Conservation (phyloP, 2,888 invertebrate species). For the Empis stercorea region DNA sequence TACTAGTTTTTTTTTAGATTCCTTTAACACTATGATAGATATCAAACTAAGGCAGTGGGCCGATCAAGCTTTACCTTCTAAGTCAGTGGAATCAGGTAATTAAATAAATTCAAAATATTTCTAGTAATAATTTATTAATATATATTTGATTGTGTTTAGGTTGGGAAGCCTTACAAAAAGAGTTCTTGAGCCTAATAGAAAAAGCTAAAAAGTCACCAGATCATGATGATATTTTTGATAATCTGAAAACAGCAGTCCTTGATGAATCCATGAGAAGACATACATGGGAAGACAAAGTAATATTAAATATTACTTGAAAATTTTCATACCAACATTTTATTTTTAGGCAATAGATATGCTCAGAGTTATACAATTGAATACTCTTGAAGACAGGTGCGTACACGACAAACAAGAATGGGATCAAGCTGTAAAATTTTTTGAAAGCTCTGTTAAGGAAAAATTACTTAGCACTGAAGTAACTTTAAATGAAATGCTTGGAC, state of each 20-base stretch:
- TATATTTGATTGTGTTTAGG: slow-evolving; percentile 14
- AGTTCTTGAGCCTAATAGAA: slow-evolving; percentile 56
- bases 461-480: slow-evolving; percentile 53
- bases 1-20: slow-evolving; percentile 40
- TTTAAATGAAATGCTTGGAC: slow-evolving; percentile 70
- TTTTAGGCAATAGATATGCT: slow-evolving; percentile 59
- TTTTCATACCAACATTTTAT: slow-evolving; percentile 17
- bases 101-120: not conserved
- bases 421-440: slow-evolving; percentile 78
- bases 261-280: slow-evolving; percentile 77
- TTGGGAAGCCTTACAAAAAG: slow-evolving; percentile 69
- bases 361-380: slow-evolving; percentile 88
- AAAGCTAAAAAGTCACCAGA: slow-evolving; percentile 53
- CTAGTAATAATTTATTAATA: not conserved
- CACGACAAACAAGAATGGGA: slow-evolving; percentile 88
- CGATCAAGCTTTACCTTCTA: slow-evolving; percentile 73
- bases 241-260: slow-evolving; percentile 75
- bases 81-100: slow-evolving; percentile 64
- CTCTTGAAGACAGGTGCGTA: slow-evolving; percentile 78
- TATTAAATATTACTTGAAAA: no score
- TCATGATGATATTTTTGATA: slow-evolving; percentile 82
- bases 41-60: slow-evolving; percentile 96
- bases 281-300: slow-evolving; percentile 90
- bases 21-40: slow-evolving; percentile 79
- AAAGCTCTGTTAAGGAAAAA: slow-evolving; percentile 65